Base-by-base conservation (phyloP, 2,797 vertebrate genomes). In the Tiaroga cobitis region DNA sequence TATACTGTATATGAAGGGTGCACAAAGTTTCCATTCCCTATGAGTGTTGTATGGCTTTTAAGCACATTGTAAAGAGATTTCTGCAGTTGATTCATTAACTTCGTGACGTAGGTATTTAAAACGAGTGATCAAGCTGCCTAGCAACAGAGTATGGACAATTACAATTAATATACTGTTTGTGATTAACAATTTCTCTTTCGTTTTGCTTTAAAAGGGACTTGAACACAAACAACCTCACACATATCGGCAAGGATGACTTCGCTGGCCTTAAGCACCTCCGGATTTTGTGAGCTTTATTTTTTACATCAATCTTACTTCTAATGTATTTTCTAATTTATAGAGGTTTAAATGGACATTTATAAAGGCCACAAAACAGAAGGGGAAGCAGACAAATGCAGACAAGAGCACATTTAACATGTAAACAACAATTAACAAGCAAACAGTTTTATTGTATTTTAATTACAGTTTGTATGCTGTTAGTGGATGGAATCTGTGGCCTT, bases 171-270 rank as follows among this genome's bases (percentile, higher is more conserved):
- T 76, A 15, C 41, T 1, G 6, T 21, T 41, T 39, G 0, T 24
- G 7, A 83, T 29, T 67, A 21, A 19, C 7, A 67, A 6, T 76
- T 19, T 8, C 15, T 19, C 43, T 49, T 15, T 80, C 11, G 61
- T 78, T 2, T 80, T 74, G 87, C 13, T 90, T 73, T 89, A 70
- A 0, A 94, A 99, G 97, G 65, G 97, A 98, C 82, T 96, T 99
- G 92, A 98, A 99, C 0, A 96, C 96, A 83, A 99, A 99, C 94
- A 98, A 99, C 91, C 95, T 99, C 92, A 97, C 97, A 0, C 90
- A 95, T 78, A 94, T 99, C 93, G 94, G 92, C 86, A 99, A 96
- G 94, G 93, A 94, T 0, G 97, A 98, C 93, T 97, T 99, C 4
- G 90, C 93, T 0, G 97, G 97, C 2, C 94, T 99, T 90, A 97